Conservation (phyloP, 1,140 invertebrate genomes). For the Riptortus pedestris region DNA sequence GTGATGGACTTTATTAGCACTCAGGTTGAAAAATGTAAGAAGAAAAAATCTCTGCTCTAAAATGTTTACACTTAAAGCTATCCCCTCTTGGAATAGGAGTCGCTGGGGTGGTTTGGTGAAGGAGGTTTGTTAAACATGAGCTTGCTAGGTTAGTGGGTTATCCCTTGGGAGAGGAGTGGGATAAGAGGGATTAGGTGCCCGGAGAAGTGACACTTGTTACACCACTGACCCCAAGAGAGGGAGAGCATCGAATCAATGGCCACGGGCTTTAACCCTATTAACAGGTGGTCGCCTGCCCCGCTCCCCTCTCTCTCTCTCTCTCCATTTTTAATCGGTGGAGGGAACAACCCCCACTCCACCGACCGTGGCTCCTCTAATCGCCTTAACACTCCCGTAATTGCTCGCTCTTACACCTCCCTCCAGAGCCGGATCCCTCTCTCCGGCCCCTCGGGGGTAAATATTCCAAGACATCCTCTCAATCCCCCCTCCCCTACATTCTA, state of each 20-base stretch:
- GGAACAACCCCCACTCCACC: neutral
- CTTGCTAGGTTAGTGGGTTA: neutral
- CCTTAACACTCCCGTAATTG: neutral
- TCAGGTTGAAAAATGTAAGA: too few species aligned
- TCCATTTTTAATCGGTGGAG: neutral
- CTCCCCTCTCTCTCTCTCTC: neutral
- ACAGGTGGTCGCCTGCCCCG: neutral
- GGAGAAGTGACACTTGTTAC: neutral
- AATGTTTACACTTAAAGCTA: too few species aligned
- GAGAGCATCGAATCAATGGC: neutral
- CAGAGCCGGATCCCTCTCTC: too few species aligned
- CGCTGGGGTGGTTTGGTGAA: neutral
- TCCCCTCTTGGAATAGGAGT: too few species aligned
- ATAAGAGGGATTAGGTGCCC: neutral
- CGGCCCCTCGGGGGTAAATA: too few species aligned
- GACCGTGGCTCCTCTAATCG: neutral
- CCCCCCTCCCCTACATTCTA: too few species aligned
- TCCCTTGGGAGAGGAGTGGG: neutral
- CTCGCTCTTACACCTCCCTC: neutral
- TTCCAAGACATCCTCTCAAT: too few species aligned
- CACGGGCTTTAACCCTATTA: neutral
- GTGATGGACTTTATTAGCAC: too few species aligned
- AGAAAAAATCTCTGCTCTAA: too few species aligned
- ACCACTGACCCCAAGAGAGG: neutral
- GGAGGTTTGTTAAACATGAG: neutral